Conservation (phyloP, 1,140 invertebrate species). For the Drosophila pectinifera region DNA sequence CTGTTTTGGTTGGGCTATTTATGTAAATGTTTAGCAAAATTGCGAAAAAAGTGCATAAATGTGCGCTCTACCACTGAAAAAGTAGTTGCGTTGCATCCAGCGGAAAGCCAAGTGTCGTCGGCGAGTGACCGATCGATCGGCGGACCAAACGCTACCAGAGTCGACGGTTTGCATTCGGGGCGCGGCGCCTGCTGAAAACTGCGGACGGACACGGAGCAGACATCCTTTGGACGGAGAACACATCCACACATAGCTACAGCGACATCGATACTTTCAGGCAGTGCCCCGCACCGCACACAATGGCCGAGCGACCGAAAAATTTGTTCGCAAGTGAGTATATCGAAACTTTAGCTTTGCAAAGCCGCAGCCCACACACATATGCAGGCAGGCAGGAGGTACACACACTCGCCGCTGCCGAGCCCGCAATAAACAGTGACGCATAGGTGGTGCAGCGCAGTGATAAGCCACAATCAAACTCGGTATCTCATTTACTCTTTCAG, state of each 20-base stretch:
- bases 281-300: slow-evolving; percentile 30
- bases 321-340: slow-evolving; percentile 80
- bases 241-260: slow-evolving; percentile 35
- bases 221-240: slow-evolving; percentile 23
- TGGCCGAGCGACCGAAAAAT: slow-evolving; percentile 83
- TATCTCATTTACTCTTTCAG: slow-evolving; percentile 39
- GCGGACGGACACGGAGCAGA: slow-evolving; percentile 24
- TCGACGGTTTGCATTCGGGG: slow-evolving; percentile 59
- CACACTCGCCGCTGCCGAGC: slow-evolving; percentile 5
- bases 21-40: slow-evolving; percentile 68
- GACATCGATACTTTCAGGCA: slow-evolving; percentile 45
- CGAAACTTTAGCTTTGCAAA: slow-evolving; percentile 8
- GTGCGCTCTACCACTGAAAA: slow-evolving; percentile 44
- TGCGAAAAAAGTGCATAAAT: slow-evolving; percentile 53
- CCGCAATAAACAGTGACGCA: slow-evolving; percentile 54
- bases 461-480: slow-evolving; percentile 38
- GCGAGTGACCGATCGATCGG: slow-evolving; percentile 17
- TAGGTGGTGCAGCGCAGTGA: slow-evolving; percentile 39
- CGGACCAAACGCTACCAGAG: slow-evolving; percentile 12
- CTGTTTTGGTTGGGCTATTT: slow-evolving; percentile 67
- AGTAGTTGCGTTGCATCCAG: slow-evolving; percentile 36
- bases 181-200: slow-evolving; percentile 72
- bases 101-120: slow-evolving; percentile 22
- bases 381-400: slow-evolving; percentile 22
- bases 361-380: slow-evolving; percentile 45